Percentiles rank a stretch among this genome's conserved stretches.
Evolutionary conservation across 2,888 invertebrate genomes (phyloP).

Genomic region (Schizaphis graminum): DNA sequence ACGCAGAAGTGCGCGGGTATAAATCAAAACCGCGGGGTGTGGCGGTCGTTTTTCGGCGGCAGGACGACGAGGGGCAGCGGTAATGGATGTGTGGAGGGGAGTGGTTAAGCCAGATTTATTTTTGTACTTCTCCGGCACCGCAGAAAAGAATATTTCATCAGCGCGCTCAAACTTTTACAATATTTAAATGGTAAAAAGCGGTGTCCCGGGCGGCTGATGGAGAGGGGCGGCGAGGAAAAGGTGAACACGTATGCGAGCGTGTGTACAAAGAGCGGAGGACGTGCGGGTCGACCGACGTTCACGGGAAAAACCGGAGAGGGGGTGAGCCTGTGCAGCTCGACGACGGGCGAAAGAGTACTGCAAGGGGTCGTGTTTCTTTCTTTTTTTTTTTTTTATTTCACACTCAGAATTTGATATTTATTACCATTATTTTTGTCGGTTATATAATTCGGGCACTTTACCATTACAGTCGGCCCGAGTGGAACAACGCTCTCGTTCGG

Average conservation of each 20-base stretch:
- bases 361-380: not conserved
- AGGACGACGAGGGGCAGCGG: not conserved
- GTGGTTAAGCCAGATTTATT: conserved; percentile 64
- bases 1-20: conserved; percentile 24
- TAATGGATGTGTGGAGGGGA: not conserved
- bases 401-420: conserved; percentile 62
- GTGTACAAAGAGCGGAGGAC: not conserved
- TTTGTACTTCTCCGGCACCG: conserved; percentile 41
- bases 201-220: not conserved
- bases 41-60: not conserved
- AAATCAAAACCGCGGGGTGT: conserved; percentile 20
- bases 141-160: conserved; percentile 64
- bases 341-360: conserved; percentile 9
- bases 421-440: conserved; percentile 63
- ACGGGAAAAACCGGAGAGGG: not conserved
- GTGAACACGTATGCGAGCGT: not conserved
- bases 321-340: not conserved
- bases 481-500: not conserved
- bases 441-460: conserved; percentile 56
- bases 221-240: not conserved
- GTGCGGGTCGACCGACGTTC: not conserved
- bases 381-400: not conserved
- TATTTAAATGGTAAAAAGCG: conserved; percentile 61
- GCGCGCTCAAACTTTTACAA: conserved; percentile 58
- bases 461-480: not conserved